Conservation (phyloP, 2,113 vertebrate species). For the Mus musculus region GRCm39 chr9:70259001-70259500, state of each 20-base stretch:
- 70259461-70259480: background rate
- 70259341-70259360: background rate
- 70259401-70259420: background rate
- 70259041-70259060: background rate
- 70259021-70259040: background rate
- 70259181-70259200: slow-evolving; percentile 69
- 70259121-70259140: background rate
- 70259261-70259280: slow-evolving; percentile 57
- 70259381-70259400: background rate
- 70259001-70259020: background rate
- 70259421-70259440: background rate
- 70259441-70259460: background rate
- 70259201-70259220: slow-evolving; percentile 44
- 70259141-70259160: background rate
- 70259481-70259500: background rate
- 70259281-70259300: background rate
- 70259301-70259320: slow-evolving; percentile 45
- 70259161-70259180: background rate
- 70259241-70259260: background rate
- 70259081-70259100: background rate
- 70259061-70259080: background rate
- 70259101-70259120: background rate
- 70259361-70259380: background rate
- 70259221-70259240: background rate
- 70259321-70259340: background rate